Conservation (phyloP, 2,888 invertebrate genomes). For the Gandaritis pyraliata region DNA sequence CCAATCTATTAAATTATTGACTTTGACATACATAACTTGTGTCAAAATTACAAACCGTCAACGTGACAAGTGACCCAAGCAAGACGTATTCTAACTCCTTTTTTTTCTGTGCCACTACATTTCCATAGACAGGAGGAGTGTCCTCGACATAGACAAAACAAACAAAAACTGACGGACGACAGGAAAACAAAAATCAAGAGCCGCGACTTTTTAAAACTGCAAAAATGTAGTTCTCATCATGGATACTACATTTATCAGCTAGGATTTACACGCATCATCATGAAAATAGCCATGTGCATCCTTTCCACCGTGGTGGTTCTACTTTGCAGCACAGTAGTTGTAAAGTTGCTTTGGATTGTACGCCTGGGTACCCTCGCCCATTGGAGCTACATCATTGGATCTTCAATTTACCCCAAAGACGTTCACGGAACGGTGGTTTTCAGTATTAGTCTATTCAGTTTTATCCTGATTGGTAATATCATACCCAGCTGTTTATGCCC, state of each 20-base stretch:
- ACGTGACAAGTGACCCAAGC: no score
- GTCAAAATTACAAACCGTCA: no score
- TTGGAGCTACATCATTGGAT: conserved; percentile 64
- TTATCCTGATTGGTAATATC: conserved; percentile 52
- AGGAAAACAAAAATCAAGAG: not conserved
- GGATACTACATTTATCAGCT: no score
- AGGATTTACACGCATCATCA: not conserved
- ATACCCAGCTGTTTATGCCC: conserved; percentile 58
- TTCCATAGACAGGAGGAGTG: no score
- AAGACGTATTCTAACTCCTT: no score
- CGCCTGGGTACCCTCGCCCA: conserved; percentile 60
- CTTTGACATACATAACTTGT: no score
- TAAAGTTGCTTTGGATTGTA: conserved; percentile 55
- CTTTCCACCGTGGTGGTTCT: conserved; percentile 44
- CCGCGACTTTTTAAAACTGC: not conserved
- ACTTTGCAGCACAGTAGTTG: conserved; percentile 43
- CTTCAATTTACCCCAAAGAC: conserved; percentile 51
- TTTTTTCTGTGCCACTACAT: no score
- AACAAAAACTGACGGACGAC: no score
- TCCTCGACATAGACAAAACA: no score
- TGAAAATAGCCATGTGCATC: conserved; percentile 49
- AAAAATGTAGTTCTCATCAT: not conserved
- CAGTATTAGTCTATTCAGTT: conserved; percentile 50
- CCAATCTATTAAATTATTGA: no score
- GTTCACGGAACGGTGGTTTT: conserved; percentile 44